Evolutionary conservation across 2,888 invertebrate genomes (phyloP), one percentile per base, ranked within the genome.

Genomic region (Himalopsyche japonica): DNA sequence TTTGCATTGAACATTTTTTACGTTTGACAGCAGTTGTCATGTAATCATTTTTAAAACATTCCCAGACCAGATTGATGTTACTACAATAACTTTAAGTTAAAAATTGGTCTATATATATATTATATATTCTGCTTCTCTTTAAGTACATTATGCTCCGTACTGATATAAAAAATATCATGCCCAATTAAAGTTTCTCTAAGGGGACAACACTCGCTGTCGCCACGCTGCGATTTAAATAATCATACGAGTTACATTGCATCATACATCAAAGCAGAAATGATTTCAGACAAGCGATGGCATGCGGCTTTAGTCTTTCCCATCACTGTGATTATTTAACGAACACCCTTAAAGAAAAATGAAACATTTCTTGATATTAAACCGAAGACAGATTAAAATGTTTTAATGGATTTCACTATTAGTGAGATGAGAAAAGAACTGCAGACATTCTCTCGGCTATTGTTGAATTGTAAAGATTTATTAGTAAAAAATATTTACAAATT

Each of bases 31-130:
- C 77, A 81, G 79, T 57, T 84, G 78, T 78, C 84, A 84, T 84
- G 47, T 76, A 76, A 47, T 48, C 57, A 48, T 78, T 70, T 24
- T 83, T 30, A n/a, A 79, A 79, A 47, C 24, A 48, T 79, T 83
- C 27, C 30, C 32, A 82, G 82, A 82, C 82, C 82, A 82, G 49
- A 82, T 82, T 57, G 82, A 82, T 82, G 78, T 78, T 77, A 64
- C 20, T 70, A 79, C 79, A 79, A 79, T 70, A 70, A 48, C 30
- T 79, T 79, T 79, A 43, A 79, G 47, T 79, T 79, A 48, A 79
- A 79, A 79, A 79, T 79, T 79, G 79, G 79, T 79, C 79, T 79
- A 79, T 47, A 43, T 27, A 27, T 70, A 27, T 79, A 32, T 77
- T 32, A 77, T 47, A 79, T 48, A 48, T 79, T 79, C 27, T 24